These are phyloP conservation scores for Micropoecilia bifurca DNA, from an alignment of 2,797 vertebrate species.

Conservation along the genomic window DNA sequence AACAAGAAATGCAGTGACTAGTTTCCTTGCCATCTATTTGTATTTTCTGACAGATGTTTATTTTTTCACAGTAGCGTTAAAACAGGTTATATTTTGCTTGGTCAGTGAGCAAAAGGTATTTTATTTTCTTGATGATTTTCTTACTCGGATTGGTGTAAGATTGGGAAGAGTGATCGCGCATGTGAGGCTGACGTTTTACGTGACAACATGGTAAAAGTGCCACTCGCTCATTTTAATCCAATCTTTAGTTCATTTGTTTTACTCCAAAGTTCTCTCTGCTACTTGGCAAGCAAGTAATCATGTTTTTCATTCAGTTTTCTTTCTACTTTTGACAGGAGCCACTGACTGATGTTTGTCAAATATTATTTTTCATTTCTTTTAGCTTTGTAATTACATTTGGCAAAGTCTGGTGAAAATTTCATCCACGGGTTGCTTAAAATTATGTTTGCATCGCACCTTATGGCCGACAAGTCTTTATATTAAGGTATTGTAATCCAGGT, in stretches of 20 bases:
- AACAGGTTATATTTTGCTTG: conserved; percentile 62
- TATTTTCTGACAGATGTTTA: conserved; percentile 75
- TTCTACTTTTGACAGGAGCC: conserved; percentile 48
- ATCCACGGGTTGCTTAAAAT: conserved; percentile 40
- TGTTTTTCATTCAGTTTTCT: conserved; percentile 27
- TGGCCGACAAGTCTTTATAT: conserved; percentile 36
- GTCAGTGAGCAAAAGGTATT: conserved; percentile 58
- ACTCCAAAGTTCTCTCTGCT: conserved; percentile 32
- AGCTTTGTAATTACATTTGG: conserved; percentile 48
- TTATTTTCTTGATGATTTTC: conserved; percentile 28
- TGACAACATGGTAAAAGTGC: conserved; percentile 21
- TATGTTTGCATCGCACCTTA: conserved; percentile 58
- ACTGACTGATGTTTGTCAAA: conserved; percentile 48
- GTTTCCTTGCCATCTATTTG: conserved; percentile 63
- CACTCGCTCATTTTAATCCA: conserved; percentile 36
- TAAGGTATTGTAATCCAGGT: conserved; percentile 38
- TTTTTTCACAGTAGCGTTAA: conserved; percentile 68
- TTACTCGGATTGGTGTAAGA: conserved; percentile 62
- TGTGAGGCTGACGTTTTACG: conserved; percentile 34
- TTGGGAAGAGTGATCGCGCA: conserved; percentile 50
- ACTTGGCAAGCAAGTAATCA: conserved; percentile 35
- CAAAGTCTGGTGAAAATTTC: conserved; percentile 47
- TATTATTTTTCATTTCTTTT: conserved; percentile 30
- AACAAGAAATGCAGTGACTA: conserved; percentile 73
- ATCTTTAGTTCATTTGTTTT: conserved; percentile 31